A percentile compares a stretch with the other conserved stretches of the same genome.
Conservation (phyloP, 2,797 vertebrate genomes). For the Hyperoplus lanceolatus region DNA sequence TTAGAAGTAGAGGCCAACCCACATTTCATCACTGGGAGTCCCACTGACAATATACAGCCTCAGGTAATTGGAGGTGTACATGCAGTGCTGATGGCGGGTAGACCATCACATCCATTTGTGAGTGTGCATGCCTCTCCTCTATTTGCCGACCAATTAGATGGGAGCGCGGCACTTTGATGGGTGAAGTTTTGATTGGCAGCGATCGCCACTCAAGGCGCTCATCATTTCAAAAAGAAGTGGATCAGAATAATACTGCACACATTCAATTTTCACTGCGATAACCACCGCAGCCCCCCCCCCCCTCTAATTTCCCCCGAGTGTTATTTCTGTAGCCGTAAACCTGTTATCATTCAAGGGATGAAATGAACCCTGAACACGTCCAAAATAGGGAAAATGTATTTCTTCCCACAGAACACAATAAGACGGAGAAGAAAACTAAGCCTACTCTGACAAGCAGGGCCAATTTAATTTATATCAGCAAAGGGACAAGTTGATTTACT, state of each 20-base stretch:
- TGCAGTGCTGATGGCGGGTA: constrained; percentile 27
- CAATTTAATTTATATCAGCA: constrained; percentile 33
- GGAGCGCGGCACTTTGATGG: constrained; percentile 29
- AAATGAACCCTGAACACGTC: constrained; percentile 57
- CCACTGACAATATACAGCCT: constrained; percentile 58
- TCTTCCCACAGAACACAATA: constrained; percentile 39
- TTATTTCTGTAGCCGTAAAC: constrained; percentile 76
- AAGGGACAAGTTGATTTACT: constrained; percentile 38
- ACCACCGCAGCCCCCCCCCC: constrained; percentile 50
- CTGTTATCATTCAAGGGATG: constrained; percentile 75
- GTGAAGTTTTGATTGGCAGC: constrained; percentile 70
- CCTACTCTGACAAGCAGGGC: constrained; percentile 25
- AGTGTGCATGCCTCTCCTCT: constrained; percentile 16
- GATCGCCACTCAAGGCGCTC: constrained; percentile 65
- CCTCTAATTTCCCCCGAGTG: constrained; percentile 79
- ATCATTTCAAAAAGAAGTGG: constrained; percentile 72
- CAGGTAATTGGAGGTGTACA: constrained; percentile 66
- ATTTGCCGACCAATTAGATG: constrained; percentile 74
- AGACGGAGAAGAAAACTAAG: constrained; percentile 18
- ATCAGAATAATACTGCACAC: constrained; percentile 72
- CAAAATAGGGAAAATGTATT: constrained; percentile 48
- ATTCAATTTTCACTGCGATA: constrained; percentile 70
- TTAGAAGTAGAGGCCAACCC: constrained; percentile 55
- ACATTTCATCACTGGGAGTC: constrained; percentile 49
- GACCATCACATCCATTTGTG: constrained; percentile 53